Evolutionary conservation across 2,888 invertebrate species (phyloP).

Genomic region (Lycaena phlaeas): DNA sequence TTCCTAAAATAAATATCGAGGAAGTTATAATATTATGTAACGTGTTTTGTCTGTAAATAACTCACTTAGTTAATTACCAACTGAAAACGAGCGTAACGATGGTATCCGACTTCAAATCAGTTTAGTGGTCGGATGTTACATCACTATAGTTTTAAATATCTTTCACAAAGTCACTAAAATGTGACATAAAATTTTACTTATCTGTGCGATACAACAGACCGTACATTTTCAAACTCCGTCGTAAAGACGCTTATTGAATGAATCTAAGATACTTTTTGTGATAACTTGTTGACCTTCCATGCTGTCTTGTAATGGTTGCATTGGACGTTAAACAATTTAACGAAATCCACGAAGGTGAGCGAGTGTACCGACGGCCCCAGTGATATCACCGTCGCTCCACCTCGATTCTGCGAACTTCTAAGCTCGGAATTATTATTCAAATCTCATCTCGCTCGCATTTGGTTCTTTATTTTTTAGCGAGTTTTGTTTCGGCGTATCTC

Average conservation of each 20-base stretch:
- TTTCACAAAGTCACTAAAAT: too few species aligned
- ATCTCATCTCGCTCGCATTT: slow-evolving; percentile 33
- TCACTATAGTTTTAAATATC: too few species aligned
- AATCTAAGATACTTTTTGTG: slow-evolving; percentile 4
- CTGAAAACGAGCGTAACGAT: slow-evolving; percentile 53
- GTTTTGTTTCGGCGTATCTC: not conserved
- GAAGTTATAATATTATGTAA: slow-evolving; percentile 1
- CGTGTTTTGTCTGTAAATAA: slow-evolving; percentile 10
- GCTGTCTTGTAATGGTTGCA: not conserved
- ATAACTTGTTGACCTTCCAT: not conserved
- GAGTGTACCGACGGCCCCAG: slow-evolving; percentile 34
- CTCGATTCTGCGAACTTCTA: slow-evolving; percentile 58
- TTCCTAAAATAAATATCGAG: not conserved
- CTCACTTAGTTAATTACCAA: slow-evolving; percentile 41
- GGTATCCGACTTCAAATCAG: slow-evolving; percentile 19
- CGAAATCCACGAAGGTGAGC: slow-evolving; percentile 42
- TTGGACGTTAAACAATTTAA: not conserved
- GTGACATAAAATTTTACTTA: too few species aligned
- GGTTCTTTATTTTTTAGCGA: not conserved
- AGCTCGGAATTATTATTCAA: slow-evolving; percentile 56
- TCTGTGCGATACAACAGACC: too few species aligned
- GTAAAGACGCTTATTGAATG: not conserved
- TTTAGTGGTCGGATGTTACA: slow-evolving; percentile 4
- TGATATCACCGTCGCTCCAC: slow-evolving; percentile 58
- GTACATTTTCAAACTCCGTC: too few species aligned